Evolutionary conservation across 1,140 invertebrate genomes (phyloP), one percentile per base, ranked within the genome.

Genomic region (Papilio glaucus): DNA sequence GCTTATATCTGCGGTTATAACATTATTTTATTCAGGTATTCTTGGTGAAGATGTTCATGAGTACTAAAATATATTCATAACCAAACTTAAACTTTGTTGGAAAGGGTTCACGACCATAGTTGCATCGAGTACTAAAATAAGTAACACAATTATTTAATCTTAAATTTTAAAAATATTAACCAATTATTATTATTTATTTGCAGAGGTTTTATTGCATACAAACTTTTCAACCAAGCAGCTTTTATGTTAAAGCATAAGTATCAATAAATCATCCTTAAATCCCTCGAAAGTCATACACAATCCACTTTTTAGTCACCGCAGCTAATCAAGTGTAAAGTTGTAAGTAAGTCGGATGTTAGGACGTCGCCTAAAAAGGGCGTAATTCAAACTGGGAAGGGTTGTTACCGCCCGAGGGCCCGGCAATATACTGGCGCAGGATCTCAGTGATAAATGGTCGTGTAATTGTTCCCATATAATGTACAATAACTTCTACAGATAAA

Each of bases 401-500:
- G 82, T 71, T 73, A 73, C 78, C 75, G 73, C 75, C 62, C 73
- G 80, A 76, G 80, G 76, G 82, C 77, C 76, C 82, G 83, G 80
- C 79, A 78, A 78, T 81, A 82, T 78, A 83, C 78, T 72, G 82
- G 70, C 74, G 72, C 74, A 82, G 82, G 80, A 83, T 78, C 81
- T 71, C 78, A 63, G 78, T 88, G 86, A 88, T 88, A 86, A 86
- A 87, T 87, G 84, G 76, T 74, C 76, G 81, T 85, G 85, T 87
- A 88, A 88, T 89, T 89, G 87, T 87, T 89, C 80, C 87, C 84
- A 85, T 85, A 89, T 87, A 89, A 87, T 88, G 85, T 84, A 84
- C 82, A 84, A 85, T 86, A 85, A 83, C 83, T 83, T 71, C 74
- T 69, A 81, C 83, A 86, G 84, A 88, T 86, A 87, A 82, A 82